These are phyloP conservation scores for Thryonomys swinderianus DNA, from an alignment of 2,113 vertebrate species.

Conservation along the genomic window DNA sequence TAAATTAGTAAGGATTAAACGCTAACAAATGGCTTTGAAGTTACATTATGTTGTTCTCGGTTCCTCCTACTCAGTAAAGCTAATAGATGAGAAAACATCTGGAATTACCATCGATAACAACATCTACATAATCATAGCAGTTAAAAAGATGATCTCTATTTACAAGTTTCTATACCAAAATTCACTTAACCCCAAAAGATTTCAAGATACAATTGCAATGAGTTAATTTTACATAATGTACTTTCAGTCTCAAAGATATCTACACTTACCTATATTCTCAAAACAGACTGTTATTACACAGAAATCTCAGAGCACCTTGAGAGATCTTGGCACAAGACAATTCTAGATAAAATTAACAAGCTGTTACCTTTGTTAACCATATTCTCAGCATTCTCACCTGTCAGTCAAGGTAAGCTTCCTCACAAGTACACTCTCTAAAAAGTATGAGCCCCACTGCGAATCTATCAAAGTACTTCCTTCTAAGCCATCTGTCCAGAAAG, in stretches of 20 bases:
- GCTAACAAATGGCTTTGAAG: conserved; percentile 74
- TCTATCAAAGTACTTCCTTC: conserved; percentile 71
- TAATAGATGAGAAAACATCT: conserved; percentile 77
- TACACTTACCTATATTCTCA: conserved; percentile 59
- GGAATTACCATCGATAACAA: conserved; percentile 72
- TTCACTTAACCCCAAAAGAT: conserved; percentile 52
- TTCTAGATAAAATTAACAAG: conserved; percentile 66
- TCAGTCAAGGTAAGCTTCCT: conserved; percentile 50
- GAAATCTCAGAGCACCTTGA: conserved; percentile 59
- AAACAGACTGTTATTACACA: conserved; percentile 42
- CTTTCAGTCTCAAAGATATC: conserved; percentile 46
- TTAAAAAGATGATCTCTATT: conserved; percentile 69
- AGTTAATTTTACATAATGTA: conserved; percentile 42
- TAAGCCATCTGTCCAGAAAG: conserved; percentile 71
- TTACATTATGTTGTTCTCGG: conserved; percentile 73
- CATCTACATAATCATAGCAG: conserved; percentile 59
- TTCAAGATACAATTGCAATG: conserved; percentile 51
- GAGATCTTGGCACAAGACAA: conserved; percentile 62
- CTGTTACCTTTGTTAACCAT: conserved; percentile 55
- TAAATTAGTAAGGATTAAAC: conserved; percentile 78
- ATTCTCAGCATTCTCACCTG: conserved; percentile 72
- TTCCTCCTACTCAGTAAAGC: conserved; percentile 73
- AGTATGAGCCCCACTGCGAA: conserved; percentile 67
- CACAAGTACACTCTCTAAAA: conserved; percentile 65
- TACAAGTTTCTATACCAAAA: conserved; percentile 69